A percentile compares a stretch with the other conserved stretches of the same genome.
These are phyloP conservation scores for Sphaeridia pumilis DNA, from an alignment of 2,888 invertebrate genomes.

Conservation along the genomic window DNA sequence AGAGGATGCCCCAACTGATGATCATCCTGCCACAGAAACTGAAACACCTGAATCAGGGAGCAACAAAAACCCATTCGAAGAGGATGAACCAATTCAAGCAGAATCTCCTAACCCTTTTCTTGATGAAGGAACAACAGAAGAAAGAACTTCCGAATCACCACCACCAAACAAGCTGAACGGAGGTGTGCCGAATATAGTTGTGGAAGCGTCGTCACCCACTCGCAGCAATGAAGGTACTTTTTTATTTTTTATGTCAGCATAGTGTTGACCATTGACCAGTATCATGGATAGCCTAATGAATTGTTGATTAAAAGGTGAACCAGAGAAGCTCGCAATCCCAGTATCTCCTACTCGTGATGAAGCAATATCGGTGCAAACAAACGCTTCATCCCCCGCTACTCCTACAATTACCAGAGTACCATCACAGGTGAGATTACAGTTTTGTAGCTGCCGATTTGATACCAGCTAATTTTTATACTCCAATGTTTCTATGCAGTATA, in stretches of 20 bases:
- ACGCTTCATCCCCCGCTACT: slow-evolving; percentile 33
- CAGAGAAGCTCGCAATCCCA: slow-evolving; percentile 1
- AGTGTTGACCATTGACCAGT: neutral
- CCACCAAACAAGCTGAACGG: slow-evolving; percentile 8
- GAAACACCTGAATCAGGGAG: neutral
- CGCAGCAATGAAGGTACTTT: neutral
- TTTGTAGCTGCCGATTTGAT: too few species aligned
- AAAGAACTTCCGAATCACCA: too few species aligned
- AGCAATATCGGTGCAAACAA: slow-evolving; percentile 2
- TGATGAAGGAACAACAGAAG: slow-evolving; percentile 4
- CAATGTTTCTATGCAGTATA: slow-evolving; percentile 26
- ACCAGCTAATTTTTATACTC: neutral
- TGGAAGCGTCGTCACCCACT: slow-evolving; percentile 22
- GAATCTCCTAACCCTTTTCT: neutral
- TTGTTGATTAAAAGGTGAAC: neutral
- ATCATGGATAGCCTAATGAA: neutral
- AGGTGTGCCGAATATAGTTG: slow-evolving; percentile 17
- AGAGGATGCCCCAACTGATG: neutral
- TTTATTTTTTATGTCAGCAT: neutral
- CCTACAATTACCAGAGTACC: slow-evolving; percentile 39
- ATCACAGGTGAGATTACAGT: slow-evolving; percentile 37
- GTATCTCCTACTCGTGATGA: slow-evolving; percentile 8
- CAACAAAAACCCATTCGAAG: slow-evolving; percentile 6
- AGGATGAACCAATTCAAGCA: neutral
- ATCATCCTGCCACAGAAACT: neutral